These are phyloP conservation scores for Lamellibrachia columna DNA, from an alignment of 2,888 invertebrate genomes.

Conservation along the genomic window DNA sequence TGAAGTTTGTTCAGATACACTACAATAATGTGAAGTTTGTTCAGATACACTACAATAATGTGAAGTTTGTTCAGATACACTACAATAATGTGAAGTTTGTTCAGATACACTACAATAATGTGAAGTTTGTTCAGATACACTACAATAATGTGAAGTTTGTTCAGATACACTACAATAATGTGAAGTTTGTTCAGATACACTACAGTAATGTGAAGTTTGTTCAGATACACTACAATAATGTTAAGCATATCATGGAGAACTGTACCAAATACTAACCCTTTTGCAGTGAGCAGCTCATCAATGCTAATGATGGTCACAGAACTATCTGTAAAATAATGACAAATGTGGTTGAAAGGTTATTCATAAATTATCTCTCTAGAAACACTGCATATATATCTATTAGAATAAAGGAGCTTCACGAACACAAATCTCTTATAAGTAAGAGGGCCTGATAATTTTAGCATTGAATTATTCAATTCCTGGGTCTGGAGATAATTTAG, in stretches of 20 bases:
- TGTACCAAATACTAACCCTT: neutral
- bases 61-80: too few species aligned
- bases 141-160: too few species aligned
- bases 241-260: neutral
- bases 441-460: neutral
- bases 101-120: too few species aligned
- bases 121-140: too few species aligned
- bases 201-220: too few species aligned
- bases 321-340: neutral
- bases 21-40: too few species aligned
- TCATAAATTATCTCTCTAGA: neutral
- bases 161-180: too few species aligned
- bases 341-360: neutral
- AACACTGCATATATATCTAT: neutral
- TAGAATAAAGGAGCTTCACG: neutral
- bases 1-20: too few species aligned
- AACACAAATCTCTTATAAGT: neutral
- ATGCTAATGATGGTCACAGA: neutral
- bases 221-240: too few species aligned
- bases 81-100: too few species aligned
- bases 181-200: too few species aligned
- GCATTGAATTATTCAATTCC: neutral
- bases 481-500: neutral
- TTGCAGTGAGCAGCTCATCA: neutral
- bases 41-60: too few species aligned